Evolutionary conservation across 2,888 invertebrate genomes (phyloP).

Genomic region (Chironomus tentans): DNA sequence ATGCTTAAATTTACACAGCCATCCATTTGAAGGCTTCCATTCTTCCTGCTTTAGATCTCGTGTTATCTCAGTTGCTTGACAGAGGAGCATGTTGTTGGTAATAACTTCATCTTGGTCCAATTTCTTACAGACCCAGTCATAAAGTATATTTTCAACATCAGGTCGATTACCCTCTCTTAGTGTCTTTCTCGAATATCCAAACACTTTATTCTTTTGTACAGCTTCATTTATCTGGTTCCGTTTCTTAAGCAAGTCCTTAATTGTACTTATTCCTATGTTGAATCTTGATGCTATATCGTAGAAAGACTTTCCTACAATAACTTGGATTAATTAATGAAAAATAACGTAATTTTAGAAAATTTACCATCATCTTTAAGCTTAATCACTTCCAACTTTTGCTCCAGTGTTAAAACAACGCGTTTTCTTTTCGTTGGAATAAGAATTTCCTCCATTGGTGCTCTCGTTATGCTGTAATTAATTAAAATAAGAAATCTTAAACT

Average conservation of each 20-base stretch:
- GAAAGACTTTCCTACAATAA: neutral
- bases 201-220: neutral
- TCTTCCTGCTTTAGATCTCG: neutral
- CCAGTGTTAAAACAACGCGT: neutral
- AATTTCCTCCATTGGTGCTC: neutral
- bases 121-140: neutral
- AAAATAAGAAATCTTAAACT: no score
- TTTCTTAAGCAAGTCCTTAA: neutral
- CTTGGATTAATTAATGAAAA: neutral
- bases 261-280: neutral
- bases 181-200: neutral
- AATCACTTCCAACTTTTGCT: constrained; percentile 3
- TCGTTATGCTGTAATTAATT: neutral
- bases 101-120: neutral
- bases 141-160: neutral
- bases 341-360: neutral
- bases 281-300: neutral
- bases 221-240: neutral
- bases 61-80: neutral
- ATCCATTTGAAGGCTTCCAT: constrained; percentile 2
- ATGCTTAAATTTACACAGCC: neutral
- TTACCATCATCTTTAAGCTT: neutral
- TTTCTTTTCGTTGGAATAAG: neutral
- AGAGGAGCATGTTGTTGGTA: neutral
- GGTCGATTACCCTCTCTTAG: neutral